A percentile compares a stretch with the other conserved stretches of the same genome.
These are phyloP conservation scores for Delphinus delphis DNA, from an alignment of 2,113 vertebrate species.

Conservation along the genomic window DNA sequence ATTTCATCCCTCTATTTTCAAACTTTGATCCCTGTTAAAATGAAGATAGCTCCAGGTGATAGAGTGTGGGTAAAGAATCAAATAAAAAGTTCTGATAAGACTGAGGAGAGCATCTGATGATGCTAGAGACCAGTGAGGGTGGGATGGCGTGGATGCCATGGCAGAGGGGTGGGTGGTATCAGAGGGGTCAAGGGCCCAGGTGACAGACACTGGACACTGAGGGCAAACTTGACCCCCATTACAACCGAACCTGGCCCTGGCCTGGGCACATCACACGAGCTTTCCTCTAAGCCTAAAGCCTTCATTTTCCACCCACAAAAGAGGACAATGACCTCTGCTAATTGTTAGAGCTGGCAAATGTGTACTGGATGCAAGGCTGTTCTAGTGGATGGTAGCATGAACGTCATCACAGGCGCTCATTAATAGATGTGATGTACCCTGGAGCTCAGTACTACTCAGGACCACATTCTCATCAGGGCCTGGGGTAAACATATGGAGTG, in stretches of 20 bases:
- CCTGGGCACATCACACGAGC: background rate
- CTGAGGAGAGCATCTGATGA: background rate
- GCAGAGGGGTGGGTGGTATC: background rate
- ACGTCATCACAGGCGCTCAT: background rate
- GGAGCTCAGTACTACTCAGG: background rate
- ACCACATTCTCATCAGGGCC: background rate
- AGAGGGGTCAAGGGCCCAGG: background rate
- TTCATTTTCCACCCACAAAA: background rate
- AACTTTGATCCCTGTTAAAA: background rate
- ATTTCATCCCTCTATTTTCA: background rate
- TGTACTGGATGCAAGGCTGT: background rate
- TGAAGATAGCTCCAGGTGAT: background rate
- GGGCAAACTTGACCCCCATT: too few relatives aligned
- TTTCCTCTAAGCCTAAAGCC: background rate
- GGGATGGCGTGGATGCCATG: accelerated
- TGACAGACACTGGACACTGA: background rate
- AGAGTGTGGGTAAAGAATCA: background rate
- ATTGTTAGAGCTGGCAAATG: background rate
- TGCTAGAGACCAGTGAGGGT: background rate
- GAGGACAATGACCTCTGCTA: background rate
- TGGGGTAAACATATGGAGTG: background rate
- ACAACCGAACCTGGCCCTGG: background rate
- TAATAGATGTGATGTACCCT: background rate
- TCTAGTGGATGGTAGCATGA: background rate
- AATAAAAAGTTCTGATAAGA: background rate